Conservation (phyloP, 2,888 invertebrate species). For the Apamea crenata region DNA sequence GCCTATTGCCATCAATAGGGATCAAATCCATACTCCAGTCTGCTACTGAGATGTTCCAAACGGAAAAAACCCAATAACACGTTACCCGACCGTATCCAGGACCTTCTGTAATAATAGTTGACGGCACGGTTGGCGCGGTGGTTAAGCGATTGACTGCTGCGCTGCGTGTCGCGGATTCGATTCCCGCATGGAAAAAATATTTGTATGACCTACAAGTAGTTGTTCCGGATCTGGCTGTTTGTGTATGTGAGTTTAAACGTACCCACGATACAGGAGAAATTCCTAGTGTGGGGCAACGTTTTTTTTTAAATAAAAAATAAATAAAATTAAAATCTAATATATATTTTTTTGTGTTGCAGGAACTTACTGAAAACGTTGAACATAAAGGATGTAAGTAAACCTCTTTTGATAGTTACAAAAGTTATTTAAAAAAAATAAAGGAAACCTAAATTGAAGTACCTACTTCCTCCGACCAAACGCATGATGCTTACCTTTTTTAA, state of each 20-base stretch:
- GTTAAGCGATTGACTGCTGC: too few relatives aligned
- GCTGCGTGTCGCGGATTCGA: too few relatives aligned
- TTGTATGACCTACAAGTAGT: too few relatives aligned
- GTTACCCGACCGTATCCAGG: not conserved
- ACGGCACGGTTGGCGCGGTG: too few relatives aligned
- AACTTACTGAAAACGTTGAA: conserved; percentile 5
- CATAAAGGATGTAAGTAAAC: conserved; percentile 54
- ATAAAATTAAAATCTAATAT: too few relatives aligned
- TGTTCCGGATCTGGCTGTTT: too few relatives aligned
- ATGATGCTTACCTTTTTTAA: conserved; percentile 56
- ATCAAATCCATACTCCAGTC: not conserved
- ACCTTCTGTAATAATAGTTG: not conserved
- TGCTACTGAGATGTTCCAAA: not conserved
- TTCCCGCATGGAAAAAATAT: too few relatives aligned
- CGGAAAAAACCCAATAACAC: not conserved
- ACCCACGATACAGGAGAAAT: too few relatives aligned
- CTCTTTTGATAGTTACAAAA: not conserved
- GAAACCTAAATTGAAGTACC: conserved; percentile 28
- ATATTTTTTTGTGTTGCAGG: conserved; percentile 42
- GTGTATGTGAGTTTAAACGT: too few relatives aligned
- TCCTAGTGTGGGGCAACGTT: too few relatives aligned
- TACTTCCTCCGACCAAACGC: conserved; percentile 31
- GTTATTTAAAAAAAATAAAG: conserved; percentile 12
- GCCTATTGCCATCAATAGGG: not conserved
- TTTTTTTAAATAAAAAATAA: too few relatives aligned